phyloP scores from a whole-genome alignment of 2,888 invertebrate genomes.

The Neoscelio sp. region DNA sequence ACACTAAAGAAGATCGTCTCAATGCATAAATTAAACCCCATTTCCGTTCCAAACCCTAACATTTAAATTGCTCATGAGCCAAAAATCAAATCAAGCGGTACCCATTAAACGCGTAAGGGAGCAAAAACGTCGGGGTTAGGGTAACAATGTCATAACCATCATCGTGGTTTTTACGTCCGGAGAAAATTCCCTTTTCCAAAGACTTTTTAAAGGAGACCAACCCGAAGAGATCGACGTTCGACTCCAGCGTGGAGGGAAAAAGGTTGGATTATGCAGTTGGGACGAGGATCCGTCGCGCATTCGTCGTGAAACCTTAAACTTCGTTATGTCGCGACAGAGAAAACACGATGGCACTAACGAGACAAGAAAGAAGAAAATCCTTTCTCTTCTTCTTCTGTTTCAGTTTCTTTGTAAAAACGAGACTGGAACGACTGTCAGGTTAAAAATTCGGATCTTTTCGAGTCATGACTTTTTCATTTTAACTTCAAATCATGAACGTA shows the following conservation, averaged over 20 bases:
- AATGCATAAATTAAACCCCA: too few relatives aligned
- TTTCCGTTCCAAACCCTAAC: constrained; percentile 10
- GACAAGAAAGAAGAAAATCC: constrained; percentile 68
- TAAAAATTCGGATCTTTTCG: too few relatives aligned
- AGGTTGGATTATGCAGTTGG: constrained; percentile 59
- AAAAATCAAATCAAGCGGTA: constrained; percentile 60
- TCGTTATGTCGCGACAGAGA: constrained; percentile 63
- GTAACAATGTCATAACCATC: constrained; percentile 61
- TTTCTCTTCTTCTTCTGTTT: constrained; percentile 57
- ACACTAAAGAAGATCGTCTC: too few relatives aligned
- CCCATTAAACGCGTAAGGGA: constrained; percentile 62
- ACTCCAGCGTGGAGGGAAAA: constrained; percentile 21
- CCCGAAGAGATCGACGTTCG: constrained; percentile 45
- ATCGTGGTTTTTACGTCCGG: constrained; percentile 34
- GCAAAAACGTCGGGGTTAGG: constrained; percentile 45
- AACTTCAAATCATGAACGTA: too few relatives aligned
- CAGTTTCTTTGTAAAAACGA: constrained; percentile 31
- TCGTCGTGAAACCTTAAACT: constrained; percentile 66
- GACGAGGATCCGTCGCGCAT: constrained; percentile 50
- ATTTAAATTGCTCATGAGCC: constrained; percentile 54
- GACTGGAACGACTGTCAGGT: too few relatives aligned
- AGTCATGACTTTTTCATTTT: too few relatives aligned
- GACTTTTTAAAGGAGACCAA: constrained; percentile 56
- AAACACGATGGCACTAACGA: constrained; percentile 66
- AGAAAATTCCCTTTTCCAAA: constrained; percentile 50